Evolutionary conservation across 64 coral and sea anemone species (phyloP).

Genomic region (Stichodactyla mertensii): DNA sequence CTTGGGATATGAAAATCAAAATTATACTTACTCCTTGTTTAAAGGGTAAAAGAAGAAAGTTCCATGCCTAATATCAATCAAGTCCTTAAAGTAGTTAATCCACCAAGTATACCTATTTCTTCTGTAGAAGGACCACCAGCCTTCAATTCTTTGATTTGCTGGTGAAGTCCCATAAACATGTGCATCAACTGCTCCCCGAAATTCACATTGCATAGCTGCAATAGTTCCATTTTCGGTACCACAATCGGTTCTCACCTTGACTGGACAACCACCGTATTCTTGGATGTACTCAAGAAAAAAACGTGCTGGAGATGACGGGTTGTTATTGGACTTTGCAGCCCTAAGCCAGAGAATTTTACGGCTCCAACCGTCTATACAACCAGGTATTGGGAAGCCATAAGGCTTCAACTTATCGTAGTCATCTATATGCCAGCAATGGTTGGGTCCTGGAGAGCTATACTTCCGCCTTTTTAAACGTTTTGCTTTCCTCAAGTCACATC

Average conservation of each 20-base stretch:
- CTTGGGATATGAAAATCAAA: too few relatives aligned
- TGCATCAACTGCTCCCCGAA: not conserved
- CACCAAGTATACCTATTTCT: not conserved
- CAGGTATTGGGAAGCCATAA: too few relatives aligned
- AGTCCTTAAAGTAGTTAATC: not conserved
- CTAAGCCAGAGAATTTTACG: constrained; percentile 6
- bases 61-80: too few relatives aligned
- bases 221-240: constrained; percentile 7
- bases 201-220: not conserved
- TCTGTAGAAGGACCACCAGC: not conserved
- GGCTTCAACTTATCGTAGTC: too few relatives aligned
- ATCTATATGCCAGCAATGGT: too few relatives aligned
- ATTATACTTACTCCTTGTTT: too few relatives aligned
- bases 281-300: not conserved
- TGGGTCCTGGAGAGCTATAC: too few relatives aligned
- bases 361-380: too few relatives aligned
- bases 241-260: constrained; percentile 10
- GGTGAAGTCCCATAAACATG: not conserved
- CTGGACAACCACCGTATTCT: not conserved
- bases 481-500: too few relatives aligned
- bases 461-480: too few relatives aligned
- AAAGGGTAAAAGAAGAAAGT: too few relatives aligned
- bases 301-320: not conserved
- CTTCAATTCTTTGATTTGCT: not conserved
- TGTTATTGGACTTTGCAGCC: constrained; percentile 7